Percentiles rank a stretch among this genome's conserved stretches.
These are phyloP conservation scores for Apogon hyalosoma DNA, from an alignment of 2,797 vertebrate species.

Conservation along the genomic window DNA sequence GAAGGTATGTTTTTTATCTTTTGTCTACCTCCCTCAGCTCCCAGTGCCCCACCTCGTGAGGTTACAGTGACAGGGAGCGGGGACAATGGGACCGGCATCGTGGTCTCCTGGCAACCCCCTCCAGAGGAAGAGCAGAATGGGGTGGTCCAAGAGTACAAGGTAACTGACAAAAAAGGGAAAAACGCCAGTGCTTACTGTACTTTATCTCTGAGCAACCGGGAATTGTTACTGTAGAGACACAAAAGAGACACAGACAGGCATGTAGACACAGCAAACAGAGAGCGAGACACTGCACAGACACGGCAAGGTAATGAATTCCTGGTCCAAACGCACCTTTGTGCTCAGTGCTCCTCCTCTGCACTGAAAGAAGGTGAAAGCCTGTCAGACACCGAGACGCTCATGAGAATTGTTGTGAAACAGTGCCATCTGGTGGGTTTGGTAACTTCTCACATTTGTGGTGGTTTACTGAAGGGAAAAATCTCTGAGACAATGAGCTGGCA, in stretches of 20 bases:
- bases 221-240: constrained; percentile 30
- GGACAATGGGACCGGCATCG: constrained; percentile 93
- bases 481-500: too few relatives aligned
- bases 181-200: constrained; percentile 4
- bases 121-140: constrained; percentile 95
- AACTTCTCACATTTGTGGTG: constrained; percentile 8
- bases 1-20: constrained; percentile 57
- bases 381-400: constrained; percentile 4
- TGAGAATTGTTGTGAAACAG: constrained; percentile 82
- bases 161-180: constrained; percentile 64
- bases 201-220: constrained; percentile 33
- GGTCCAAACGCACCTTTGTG: constrained; percentile 64
- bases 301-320: constrained; percentile 66
- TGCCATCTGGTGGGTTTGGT: constrained; percentile 89
- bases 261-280: constrained; percentile 39
- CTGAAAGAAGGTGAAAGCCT: constrained; percentile 9
- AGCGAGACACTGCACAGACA: constrained; percentile 55
- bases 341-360: constrained; percentile 27
- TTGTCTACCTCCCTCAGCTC: constrained; percentile 83
- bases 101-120: constrained; percentile 96
- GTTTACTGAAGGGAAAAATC: not conserved
- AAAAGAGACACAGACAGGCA: constrained; percentile 51
- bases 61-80: constrained; percentile 95
- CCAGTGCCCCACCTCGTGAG: constrained; percentile 93
- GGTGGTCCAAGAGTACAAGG: constrained; percentile 98